A percentile compares a stretch with the other conserved stretches of the same genome.
Evolutionary conservation across 1,140 invertebrate species (phyloP).

Genomic region (Drosophila mojavensis): DNA sequence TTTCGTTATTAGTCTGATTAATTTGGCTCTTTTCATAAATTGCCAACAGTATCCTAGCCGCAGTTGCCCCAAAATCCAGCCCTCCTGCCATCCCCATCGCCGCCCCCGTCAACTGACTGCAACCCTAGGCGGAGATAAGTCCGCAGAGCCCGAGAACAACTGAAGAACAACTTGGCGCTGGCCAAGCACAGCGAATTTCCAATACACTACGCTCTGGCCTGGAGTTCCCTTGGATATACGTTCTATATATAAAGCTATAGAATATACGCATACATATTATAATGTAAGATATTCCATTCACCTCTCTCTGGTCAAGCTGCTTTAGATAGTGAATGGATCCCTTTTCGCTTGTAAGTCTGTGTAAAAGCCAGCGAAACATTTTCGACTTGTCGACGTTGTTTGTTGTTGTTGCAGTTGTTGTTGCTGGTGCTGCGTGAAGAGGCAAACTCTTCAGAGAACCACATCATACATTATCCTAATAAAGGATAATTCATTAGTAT

Average conservation of each 20-base stretch:
- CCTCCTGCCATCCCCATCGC: not conserved
- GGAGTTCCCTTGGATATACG: no score
- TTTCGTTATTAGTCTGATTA: constrained; percentile 84
- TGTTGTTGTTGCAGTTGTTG: constrained; percentile 10
- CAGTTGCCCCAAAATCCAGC: constrained; percentile 44
- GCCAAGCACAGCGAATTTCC: constrained; percentile 18
- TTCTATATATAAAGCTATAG: no score
- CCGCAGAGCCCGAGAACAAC: constrained; percentile 39
- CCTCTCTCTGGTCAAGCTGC: not conserved
- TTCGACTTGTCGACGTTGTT: constrained; percentile 55
- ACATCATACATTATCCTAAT: constrained; percentile 84
- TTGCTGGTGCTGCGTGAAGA: constrained; percentile 41
- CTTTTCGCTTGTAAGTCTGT: constrained; percentile 12
- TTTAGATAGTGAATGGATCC: not conserved
- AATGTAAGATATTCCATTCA: no score
- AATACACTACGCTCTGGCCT: not conserved
- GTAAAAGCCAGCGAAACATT: constrained; percentile 60
- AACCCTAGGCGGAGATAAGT: constrained; percentile 29
- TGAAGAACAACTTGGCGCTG: constrained; percentile 22
- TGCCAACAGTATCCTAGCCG: constrained; percentile 77
- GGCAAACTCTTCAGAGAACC: constrained; percentile 76
- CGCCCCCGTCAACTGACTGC: not conserved
- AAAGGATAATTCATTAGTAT: constrained; percentile 84
- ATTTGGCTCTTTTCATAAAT: constrained; percentile 84
- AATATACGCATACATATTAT: no score